Evolutionary conservation across 2,113 vertebrate species (phyloP), one percentile per base, ranked within the genome.

Genomic region (Ailuropoda melanoleuca): DNA sequence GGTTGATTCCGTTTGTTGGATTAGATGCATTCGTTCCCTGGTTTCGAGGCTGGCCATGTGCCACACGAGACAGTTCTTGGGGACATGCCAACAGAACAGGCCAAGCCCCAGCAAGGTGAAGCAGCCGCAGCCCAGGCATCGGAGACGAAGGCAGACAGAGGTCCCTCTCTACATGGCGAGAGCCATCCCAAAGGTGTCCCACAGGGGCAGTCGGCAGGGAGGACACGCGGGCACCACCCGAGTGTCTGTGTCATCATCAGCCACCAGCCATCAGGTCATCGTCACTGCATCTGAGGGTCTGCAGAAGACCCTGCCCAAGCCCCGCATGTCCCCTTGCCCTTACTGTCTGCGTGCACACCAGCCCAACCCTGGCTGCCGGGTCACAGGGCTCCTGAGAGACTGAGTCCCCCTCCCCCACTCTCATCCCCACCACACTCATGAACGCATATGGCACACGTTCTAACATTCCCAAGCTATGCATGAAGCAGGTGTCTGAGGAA

Each of bases 21-120:
- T 29, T 4, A n/a, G 29, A 34, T 1, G 0, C 48, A 4, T 7
- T 29, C 26, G 19, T 46, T 87, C 92, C 80, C 62, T 0, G 0
- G 60, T 64, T 93, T 83, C 80, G 37, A 90, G 88, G 91, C 96
- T 97, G 97, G 97, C 70, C 72, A 60, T 83, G 0, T 68, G 95
- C 98, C 97, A 97, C 75, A 66, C 50, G 58, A 97, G 93, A 82
- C 0, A 75, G 58, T 70, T 92, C 93, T 55, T 97, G 96, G 94
- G 96, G 74, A 93, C 93, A 39, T 0, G 82, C 88, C 97, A 97
- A 86, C 93, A 21, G 66, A 66, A 26, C 29, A 21, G 43, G 53
- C 60, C 4, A 15, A 26, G 11, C 74, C 29, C 88, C 39, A 4
- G 23, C 8, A 43, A 68, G 80, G 55, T 46, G 48, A 72, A 72